Percentiles rank a stretch among this genome's conserved stretches.
Evolutionary conservation across 92 coral and sea anemone species (phyloP).

Genomic region (Paragorgia papillata): DNA sequence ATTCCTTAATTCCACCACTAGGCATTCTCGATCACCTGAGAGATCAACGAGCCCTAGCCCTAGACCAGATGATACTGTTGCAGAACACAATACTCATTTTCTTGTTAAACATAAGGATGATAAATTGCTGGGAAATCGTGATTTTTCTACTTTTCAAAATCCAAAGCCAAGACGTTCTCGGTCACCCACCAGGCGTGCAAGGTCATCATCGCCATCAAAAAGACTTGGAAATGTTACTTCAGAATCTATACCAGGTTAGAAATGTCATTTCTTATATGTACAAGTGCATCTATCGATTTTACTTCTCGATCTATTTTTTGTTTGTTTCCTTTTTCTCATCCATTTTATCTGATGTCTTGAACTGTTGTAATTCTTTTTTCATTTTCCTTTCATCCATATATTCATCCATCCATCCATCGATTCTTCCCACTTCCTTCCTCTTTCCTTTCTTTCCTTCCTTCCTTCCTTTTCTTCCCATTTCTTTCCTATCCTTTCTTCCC

Average conservation of each 20-base stretch:
- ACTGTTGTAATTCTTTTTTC: too few species aligned
- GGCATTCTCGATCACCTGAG: background rate
- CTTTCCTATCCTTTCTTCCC: too few species aligned
- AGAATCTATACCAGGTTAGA: slow-evolving; percentile 29
- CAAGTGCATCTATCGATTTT: too few species aligned
- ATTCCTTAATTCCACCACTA: background rate
- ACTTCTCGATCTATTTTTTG: too few species aligned
- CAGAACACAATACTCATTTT: slow-evolving; percentile 72
- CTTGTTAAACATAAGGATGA: slow-evolving; percentile 91
- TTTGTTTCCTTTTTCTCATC: too few species aligned
- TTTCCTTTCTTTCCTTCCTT: too few species aligned
- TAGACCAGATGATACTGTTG: slow-evolving; percentile 82
- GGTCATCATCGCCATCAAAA: slow-evolving; percentile 76
- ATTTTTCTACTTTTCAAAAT: slow-evolving; percentile 96
- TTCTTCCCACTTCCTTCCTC: too few species aligned
- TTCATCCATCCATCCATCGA: too few species aligned
- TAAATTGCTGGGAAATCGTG: slow-evolving; percentile 94
- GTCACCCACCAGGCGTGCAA: slow-evolving; percentile 90
- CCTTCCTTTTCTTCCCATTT: too few species aligned
- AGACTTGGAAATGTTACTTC: slow-evolving; percentile 33
- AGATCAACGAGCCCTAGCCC: background rate
- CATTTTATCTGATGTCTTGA: too few species aligned
- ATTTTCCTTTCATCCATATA: too few species aligned
- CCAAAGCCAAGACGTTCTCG: slow-evolving; percentile 94
- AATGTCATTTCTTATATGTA: too few species aligned